Evolutionary conservation across 2,113 vertebrate species (phyloP), one percentile per base, ranked within the genome.

Genomic region (Triplophysa rosa): DNA sequence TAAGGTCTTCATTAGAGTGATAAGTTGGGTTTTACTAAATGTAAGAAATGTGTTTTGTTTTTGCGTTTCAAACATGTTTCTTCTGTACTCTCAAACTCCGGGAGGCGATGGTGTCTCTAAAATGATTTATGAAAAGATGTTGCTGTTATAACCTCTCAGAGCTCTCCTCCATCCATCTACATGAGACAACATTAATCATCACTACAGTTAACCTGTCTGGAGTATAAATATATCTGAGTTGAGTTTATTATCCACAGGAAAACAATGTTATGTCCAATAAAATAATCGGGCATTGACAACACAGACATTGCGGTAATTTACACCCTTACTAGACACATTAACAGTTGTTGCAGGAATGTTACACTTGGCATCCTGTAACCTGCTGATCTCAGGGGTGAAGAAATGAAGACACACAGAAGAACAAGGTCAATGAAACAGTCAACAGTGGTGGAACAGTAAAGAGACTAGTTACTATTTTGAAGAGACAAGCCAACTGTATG

Each of bases 131-230:
- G 73, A 52, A 24, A 16, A 26, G 2, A 13, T 75, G 59, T 29
- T 63, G 62, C 45, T 65, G 24, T 65, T 77, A 49, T 54, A 65
- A 77, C 61, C 45, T 76, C 3, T n/a, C 23, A 6, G 42, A 62
- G 4, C 23, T 62, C 21, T 47, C 17, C 23, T 3, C 4, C 17
- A 47, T 37, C 19, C 47, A 47, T 2, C 4, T 45, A 23, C 21
- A 76, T 14, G 10, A 63, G 58, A 63, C 56, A 0, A 29, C 37
- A 76, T 76, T 52, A 77, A 33, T 77, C 62, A 65, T 77, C 62
- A 37, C 62, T 64, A 26, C 24, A 65, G 61, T 52, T 52, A 9
- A 19, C 0, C 45, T 64, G 10, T 40, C 61, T 52, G 40, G 26
- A 52, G 47, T 8, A 52, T 29, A 42, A 33, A 26, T 10, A 16